Evolutionary conservation across 2,113 vertebrate species (phyloP).

Genomic region (Rhizomys pruinosus): DNA sequence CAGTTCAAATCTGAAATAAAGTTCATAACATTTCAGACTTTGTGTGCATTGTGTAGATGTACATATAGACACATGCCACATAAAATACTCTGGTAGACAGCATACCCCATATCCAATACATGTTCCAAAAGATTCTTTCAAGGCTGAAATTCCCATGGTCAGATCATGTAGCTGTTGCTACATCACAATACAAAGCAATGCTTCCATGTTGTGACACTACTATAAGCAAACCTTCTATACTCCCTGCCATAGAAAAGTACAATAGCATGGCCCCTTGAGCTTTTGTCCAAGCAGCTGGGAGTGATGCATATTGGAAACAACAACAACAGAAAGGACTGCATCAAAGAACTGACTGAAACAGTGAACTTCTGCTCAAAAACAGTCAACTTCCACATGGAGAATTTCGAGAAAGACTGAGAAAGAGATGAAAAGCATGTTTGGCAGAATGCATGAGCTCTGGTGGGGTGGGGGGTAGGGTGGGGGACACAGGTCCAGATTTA

Average conservation of each 20-base stretch:
- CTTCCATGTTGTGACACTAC: background rate
- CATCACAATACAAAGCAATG: background rate
- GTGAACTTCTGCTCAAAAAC: too few relatives aligned
- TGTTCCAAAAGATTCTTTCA: background rate
- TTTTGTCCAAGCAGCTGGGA: too few relatives aligned
- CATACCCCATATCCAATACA: background rate
- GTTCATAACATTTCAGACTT: background rate
- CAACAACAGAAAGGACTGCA: too few relatives aligned
- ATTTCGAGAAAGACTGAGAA: too few relatives aligned
- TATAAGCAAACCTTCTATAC: background rate
- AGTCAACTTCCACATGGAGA: too few relatives aligned
- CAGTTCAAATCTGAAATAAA: slow-evolving; percentile 22
- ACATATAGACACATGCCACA: background rate
- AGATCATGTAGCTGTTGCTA: background rate
- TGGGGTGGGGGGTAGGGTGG: too few relatives aligned
- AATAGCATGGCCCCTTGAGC: too few relatives aligned
- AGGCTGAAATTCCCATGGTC: background rate
- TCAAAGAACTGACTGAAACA: too few relatives aligned
- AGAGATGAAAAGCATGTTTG: too few relatives aligned
- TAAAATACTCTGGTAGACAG: background rate
- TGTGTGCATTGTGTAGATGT: background rate
- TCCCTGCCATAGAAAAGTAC: background rate
- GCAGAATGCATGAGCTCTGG: too few relatives aligned
- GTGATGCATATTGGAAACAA: too few relatives aligned
- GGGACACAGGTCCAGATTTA: too few relatives aligned